Base-by-base conservation (phyloP, 2,888 invertebrate species). In the Fragum fragum region DNA sequence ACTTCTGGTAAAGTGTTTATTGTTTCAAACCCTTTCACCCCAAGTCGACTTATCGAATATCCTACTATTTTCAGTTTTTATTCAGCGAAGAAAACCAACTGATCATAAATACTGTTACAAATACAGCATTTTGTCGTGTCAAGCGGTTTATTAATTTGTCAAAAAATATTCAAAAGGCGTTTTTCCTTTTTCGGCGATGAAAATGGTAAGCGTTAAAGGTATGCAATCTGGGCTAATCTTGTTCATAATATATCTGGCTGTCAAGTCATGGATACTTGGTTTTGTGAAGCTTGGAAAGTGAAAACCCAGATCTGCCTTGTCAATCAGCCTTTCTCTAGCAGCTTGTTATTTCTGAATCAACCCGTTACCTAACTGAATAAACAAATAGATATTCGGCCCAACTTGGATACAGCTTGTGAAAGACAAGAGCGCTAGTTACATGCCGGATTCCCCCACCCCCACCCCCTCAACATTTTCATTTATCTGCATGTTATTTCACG, bases 201-300 rank as follows among this genome's bases (percentile, higher is more conserved):
- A 47, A 47, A 47, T 5, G n/a, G 47, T 9, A 14, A 47, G 47
- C 47, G 47, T 47, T 47, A 47, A 47, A 66, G 66, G 66, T 66
- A 66, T 66, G 66, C 66, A 42, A 66, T 66, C 66, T 16, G 57
- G 55, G 32, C 26, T 52, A 71, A 77, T 77, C 77, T 77, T 63
- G 61, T 66, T 72, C 61, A 53, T 77, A 77, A 77, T 77, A 77
- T 72, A 77, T 77, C 77, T 59, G 63, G 61, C 73, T 79, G 79
- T 79, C 79, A 79, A 47, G 79, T 79, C 69, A 70, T 52, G 74
- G 79, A 63, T 79, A 71, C 52, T 71, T 74, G 74, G 70, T 29
- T 63, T 73, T 73, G 57, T 78, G 78, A 73, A 32, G 47, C 29
- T 68, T 26, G 66, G 57, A 73, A 73, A 73, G 72, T 73, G 73